Evolutionary conservation across 2,113 vertebrate genomes (phyloP), one percentile per base, ranked within the genome.

Genomic region (Okapia johnstoni): DNA sequence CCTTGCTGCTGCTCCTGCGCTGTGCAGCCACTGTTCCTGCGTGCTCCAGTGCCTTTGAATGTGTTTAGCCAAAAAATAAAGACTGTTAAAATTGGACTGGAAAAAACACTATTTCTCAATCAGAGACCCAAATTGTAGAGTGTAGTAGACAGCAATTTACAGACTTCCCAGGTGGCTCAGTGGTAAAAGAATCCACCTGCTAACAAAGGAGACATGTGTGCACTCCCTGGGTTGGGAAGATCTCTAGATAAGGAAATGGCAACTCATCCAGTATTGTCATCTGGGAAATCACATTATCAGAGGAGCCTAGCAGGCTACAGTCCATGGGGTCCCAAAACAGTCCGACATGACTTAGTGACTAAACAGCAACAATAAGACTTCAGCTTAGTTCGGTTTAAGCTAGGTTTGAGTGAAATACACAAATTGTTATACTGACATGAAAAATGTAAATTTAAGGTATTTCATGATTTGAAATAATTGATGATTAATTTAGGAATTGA

Each of bases 11-110:
- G 1, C 61, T 33, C 61, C 28, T 63, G 30, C 7, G 40, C 40
- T 40, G 40, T 40, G 40, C 40, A 40, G 40, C 40, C 40, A 40
- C 40, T 40, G 40, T 40, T 40, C 5, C 40, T 40, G 40, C 40
- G 40, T 1, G 0, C 61, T 33, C 61, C 28, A 33, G 30, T 3
- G 0, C 15, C 0, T 0, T 17, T 89, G 13, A 79, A n/a, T 61
- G 19, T 1, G 11, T 80, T 85, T 85, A 52, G 14, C 15, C 55
- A 95, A 95, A 90, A 36, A 76, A 61, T 40, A 83, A 54, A 57
- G 86, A 58, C 36, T 70, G 23, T 50, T 57, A 87, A 50, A n/a
- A 28, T 30, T 81, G 36, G 17, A 30, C 30, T 12, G 46, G 30
- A 83, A 63, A 54, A 46, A 23, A 84, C 36, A 88, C 6, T 52